Conservation (phyloP, 1,140 invertebrate species). For the Drosophila chauvacae region DNA sequence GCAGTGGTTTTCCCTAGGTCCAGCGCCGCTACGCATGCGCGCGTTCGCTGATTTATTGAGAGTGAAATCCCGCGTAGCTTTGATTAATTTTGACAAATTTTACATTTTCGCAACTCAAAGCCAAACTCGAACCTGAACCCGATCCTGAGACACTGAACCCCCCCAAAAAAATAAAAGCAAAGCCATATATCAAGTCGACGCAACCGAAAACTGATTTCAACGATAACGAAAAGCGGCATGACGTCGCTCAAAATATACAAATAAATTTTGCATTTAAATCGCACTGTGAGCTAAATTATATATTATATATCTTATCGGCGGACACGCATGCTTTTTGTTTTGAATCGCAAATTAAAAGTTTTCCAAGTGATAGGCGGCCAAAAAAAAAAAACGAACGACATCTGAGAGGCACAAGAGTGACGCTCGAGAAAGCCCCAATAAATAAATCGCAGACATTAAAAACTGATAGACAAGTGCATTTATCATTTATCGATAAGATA, state of each 20-base stretch:
- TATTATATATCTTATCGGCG: slow-evolving; percentile 29
- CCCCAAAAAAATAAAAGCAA: slow-evolving; percentile 13
- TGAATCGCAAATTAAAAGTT: slow-evolving; percentile 22
- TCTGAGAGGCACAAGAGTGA: slow-evolving; percentile 6
- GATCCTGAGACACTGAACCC: slow-evolving; percentile 26
- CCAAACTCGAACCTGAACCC: slow-evolving; percentile 28
- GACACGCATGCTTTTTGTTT: slow-evolving; percentile 31
- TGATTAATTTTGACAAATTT: slow-evolving; percentile 83
- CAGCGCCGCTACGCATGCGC: slow-evolving; percentile 18
- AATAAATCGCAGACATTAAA: slow-evolving; percentile 15
- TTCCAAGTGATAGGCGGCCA: slow-evolving; percentile 9
- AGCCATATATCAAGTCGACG: slow-evolving; percentile 28
- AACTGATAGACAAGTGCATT: slow-evolving; percentile 28
- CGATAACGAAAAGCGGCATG: slow-evolving; percentile 31
- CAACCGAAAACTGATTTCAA: slow-evolving; percentile 19
- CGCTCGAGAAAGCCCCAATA: slow-evolving; percentile 4
- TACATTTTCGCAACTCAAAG: slow-evolving; percentile 26
- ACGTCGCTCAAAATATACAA: slow-evolving; percentile 32
- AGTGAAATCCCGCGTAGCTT: slow-evolving; percentile 71
- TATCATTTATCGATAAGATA: slow-evolving; percentile 13
- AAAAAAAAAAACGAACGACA: not conserved
- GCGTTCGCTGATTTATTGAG: slow-evolving; percentile 71
- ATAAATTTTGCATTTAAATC: slow-evolving; percentile 22
- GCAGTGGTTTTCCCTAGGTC: slow-evolving; percentile 17
- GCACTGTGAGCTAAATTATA: slow-evolving; percentile 1